phyloP scores from a whole-genome alignment of 2,888 invertebrate genomes.

The Halictus quadricinctus region DNA sequence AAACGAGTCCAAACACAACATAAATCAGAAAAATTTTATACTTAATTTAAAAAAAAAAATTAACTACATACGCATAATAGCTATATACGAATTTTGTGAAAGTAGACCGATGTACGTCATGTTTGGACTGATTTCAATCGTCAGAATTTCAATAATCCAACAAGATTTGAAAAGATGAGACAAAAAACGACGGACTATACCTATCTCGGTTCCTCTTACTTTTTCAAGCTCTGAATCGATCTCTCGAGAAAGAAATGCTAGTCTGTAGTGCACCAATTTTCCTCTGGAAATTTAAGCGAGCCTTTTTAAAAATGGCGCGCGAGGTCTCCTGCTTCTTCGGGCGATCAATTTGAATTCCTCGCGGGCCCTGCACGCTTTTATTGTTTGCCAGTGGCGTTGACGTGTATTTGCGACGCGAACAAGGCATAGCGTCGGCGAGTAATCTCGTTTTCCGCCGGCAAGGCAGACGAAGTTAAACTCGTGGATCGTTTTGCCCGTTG shows the following conservation, averaged over 20 bases:
- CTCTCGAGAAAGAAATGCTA: too few species aligned
- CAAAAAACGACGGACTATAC: too few species aligned
- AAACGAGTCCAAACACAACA: not conserved
- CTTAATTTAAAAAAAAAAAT: not conserved
- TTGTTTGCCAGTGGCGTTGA: conserved; percentile 38
- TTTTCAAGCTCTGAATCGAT: too few species aligned
- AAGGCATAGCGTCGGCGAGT: conserved; percentile 54
- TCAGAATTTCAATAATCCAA: too few species aligned
- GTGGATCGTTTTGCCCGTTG: conserved; percentile 1
- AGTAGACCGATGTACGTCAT: too few species aligned
- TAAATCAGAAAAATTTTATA: not conserved
- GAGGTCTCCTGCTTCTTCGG: not conserved
- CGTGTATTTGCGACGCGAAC: conserved; percentile 49
- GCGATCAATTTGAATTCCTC: conserved; percentile 48
- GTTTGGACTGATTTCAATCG: too few species aligned
- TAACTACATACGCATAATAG: not conserved
- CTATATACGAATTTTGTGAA: too few species aligned
- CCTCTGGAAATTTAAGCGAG: not conserved
- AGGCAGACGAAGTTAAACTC: conserved; percentile 59
- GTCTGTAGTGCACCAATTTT: too few species aligned
- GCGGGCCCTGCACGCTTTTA: conserved; percentile 47
- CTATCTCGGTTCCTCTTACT: too few species aligned
- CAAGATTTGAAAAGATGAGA: too few species aligned
- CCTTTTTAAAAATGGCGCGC: not conserved
- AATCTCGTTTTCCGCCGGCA: conserved; percentile 65